phyloP scores from a whole-genome alignment of 2,113 vertebrate genomes.

The Rhinichthys klamathensis region DNA sequence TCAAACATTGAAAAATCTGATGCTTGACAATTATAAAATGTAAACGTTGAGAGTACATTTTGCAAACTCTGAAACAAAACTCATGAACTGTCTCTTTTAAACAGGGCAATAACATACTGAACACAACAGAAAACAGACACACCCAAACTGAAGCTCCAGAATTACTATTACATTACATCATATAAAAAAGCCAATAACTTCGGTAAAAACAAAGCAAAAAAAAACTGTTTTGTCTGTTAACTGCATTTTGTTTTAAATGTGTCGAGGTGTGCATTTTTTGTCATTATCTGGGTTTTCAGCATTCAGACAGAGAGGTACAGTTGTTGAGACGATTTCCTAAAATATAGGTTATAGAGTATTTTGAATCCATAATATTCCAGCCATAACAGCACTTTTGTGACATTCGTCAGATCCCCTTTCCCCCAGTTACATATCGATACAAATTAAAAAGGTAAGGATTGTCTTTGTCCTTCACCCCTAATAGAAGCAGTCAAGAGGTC shows the following conservation, averaged over 20 bases:
- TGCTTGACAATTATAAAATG: conserved; percentile 53
- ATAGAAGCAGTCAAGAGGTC: conserved; percentile 49
- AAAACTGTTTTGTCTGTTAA: neutral
- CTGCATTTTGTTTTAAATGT: neutral
- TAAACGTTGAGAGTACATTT: conserved; percentile 53
- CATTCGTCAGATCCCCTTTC: conserved; percentile 62
- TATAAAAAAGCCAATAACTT: conserved; percentile 36
- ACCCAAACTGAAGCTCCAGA: conserved; percentile 33
- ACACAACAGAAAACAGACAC: conserved; percentile 25
- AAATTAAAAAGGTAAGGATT: conserved; percentile 74
- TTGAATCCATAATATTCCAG: conserved; percentile 26
- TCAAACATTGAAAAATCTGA: conserved; percentile 34
- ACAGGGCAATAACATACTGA: conserved; percentile 40
- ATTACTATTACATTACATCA: conserved; percentile 44
- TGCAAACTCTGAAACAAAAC: conserved; percentile 27
- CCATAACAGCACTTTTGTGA: conserved; percentile 51
- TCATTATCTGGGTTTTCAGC: neutral
- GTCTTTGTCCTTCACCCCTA: conserved; percentile 67
- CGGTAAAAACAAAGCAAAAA: neutral
- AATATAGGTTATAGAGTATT: conserved; percentile 8
- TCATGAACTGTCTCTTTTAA: conserved; percentile 35
- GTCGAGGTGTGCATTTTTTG: neutral
- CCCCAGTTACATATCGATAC: conserved; percentile 71
- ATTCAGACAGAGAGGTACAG: conserved; percentile 4
- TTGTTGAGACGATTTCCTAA: conserved; percentile 17